Evolutionary conservation across 2,113 vertebrate genomes (phyloP), one percentile per base, ranked within the genome.

Genomic region (Pachycephala philippinensis): DNA sequence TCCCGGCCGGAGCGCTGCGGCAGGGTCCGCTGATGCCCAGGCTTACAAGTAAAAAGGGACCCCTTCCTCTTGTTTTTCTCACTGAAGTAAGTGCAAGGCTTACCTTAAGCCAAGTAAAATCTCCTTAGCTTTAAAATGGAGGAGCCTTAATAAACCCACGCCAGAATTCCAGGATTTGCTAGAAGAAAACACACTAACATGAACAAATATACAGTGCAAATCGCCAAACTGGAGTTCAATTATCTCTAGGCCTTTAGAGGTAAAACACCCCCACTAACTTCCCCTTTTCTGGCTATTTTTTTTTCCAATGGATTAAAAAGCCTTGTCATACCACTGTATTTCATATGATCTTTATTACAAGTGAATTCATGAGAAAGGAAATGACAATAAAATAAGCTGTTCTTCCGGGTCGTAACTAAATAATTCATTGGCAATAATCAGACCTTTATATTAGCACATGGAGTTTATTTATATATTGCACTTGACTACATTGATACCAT

Each of bases 1-100:
- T 39, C 16, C 27, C 27, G 2, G 1, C 33, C 8, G 53, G 18
- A 39, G 59, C 21, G 0, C 42, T 18, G 26, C n/a, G 0, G 1
- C 3, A 3, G 39, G 19, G 4, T 7, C 21, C 21, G 47, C 47
- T 7, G 3, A 0, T 9, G 40, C 12, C 33, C 7, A 1, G 4
- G 3, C 26, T 57, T 23, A 11, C 4, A 5, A 9, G 9, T 11
- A n/a, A 31, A 40, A 40, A 50, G 7, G 9, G 33, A 45, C 27
- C 6, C 10, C 4, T 70, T 66, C 47, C 16, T 61, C 37, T n/a
- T 37, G 0, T 18, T 57, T 80, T 65, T 35, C 39, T 40, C 24
- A 27, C 5, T 18, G 22, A 59, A 53, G 4, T 27, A 35, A 28
- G 9, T 13, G 27, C 31, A 39, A 68, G 26, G 24, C 28, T 39